Evolutionary conservation across 2,113 vertebrate genomes (phyloP), one percentile per base, ranked within the genome.

Genomic region (Triplophysa dalaica): DNA sequence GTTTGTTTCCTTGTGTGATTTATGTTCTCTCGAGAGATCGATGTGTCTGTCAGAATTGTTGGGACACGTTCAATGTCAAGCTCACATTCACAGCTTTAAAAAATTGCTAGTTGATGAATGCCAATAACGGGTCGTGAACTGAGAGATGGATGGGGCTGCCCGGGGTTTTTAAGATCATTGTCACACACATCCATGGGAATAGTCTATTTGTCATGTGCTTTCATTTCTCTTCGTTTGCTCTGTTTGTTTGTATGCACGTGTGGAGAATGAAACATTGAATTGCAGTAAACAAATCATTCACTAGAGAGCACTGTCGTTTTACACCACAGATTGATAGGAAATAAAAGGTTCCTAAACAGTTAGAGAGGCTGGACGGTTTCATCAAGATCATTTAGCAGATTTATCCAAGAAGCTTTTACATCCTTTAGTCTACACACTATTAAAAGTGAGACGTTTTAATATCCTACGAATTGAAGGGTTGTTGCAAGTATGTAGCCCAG

Each of bases 291-390:
- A 4, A 1, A n/a, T 58, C 19, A 3, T 64, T 50, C 83, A 78
- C 77, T 48, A 65, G 87, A 85, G 83, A 72, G 86, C 83, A 65
- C 63, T 85, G 48, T 33, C 61, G 69, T 3, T 45, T 45, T 7
- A 38, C 33, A 14, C 48, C 14, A 50, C 16, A 16, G 14, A 52
- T 16, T 52, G 4, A 52, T 17, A 12, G 10, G 43, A 10, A 43
- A 43, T 43, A 43, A 43, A 11, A 43, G 43, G 4, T 33, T 33
- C 29, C 29, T 33, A 6, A 33, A n/a, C n/a, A n/a, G n/a, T n/a
- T n/a, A n/a, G n/a, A n/a, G 33, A 38, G 33, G 33, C 1, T 38
- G 33, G 33, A 38, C 6, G 33, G 33, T 38, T 38, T 38, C 33
- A 38, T 38, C 1, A 3, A 38, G 33, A 38, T 7, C 33, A 38